Evolutionary conservation across 2,888 invertebrate species (phyloP).

Genomic region (Cheilosia variabilis): DNA sequence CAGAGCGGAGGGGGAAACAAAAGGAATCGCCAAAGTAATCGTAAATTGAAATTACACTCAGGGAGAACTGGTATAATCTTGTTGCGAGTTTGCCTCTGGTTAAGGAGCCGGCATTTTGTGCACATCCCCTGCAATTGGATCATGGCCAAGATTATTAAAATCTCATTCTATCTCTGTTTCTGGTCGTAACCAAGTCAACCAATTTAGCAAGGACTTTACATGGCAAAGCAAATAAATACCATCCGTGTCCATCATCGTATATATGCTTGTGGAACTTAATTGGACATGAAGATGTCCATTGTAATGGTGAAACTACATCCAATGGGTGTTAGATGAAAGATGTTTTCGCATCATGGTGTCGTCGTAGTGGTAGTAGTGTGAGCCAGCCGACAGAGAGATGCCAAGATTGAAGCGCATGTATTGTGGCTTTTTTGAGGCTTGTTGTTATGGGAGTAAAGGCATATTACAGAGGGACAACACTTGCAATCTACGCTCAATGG

Average conservation of each 20-base stretch:
- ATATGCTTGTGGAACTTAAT: slow-evolving; percentile 65
- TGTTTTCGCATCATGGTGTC: slow-evolving; percentile 32
- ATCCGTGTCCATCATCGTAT: slow-evolving; percentile 70
- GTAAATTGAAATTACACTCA: slow-evolving; percentile 42
- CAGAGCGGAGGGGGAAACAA: not conserved
- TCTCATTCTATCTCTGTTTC: slow-evolving; percentile 11
- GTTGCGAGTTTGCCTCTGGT: slow-evolving; percentile 11
- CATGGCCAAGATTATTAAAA: slow-evolving; percentile 63
- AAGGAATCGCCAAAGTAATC: slow-evolving; percentile 16
- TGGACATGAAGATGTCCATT: slow-evolving; percentile 72
- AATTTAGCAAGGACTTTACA: slow-evolving; percentile 52
- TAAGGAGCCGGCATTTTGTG: slow-evolving; percentile 22
- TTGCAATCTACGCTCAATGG: slow-evolving; percentile 52
- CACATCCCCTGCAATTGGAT: slow-evolving; percentile 52
- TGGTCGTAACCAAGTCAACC: slow-evolving; percentile 40
- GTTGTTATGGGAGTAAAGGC: slow-evolving; percentile 43
- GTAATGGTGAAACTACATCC: slow-evolving; percentile 38
- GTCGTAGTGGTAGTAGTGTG: not conserved
- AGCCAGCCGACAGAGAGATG: slow-evolving; percentile 21
- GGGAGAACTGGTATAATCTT: not conserved
- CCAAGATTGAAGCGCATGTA: slow-evolving; percentile 65
- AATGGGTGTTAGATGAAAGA: slow-evolving; percentile 61
- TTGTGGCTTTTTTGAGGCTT: slow-evolving; percentile 73
- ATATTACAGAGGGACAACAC: slow-evolving; percentile 31
- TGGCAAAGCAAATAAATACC: slow-evolving; percentile 63